Evolutionary conservation across 2,888 invertebrate genomes (phyloP).

Genomic region (Myopa testacea): DNA sequence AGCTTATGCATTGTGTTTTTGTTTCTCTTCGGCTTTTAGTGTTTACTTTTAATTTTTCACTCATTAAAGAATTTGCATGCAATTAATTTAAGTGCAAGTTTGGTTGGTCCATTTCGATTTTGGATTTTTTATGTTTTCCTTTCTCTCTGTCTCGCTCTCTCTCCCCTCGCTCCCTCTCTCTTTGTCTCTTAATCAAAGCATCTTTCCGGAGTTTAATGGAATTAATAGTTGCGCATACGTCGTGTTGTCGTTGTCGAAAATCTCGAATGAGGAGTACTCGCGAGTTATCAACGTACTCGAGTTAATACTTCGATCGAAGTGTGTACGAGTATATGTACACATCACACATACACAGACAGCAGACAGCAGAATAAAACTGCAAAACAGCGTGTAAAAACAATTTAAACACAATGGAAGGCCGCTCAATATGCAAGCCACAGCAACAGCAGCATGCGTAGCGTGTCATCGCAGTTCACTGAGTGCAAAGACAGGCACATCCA

Average conservation of each 20-base stretch:
- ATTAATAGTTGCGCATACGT: not conserved
- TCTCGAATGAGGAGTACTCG: too few relatives aligned
- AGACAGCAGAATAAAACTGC: too few relatives aligned
- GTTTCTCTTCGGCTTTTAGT: constrained; percentile 7
- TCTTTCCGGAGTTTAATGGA: not conserved
- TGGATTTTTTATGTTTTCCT: not conserved
- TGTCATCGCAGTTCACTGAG: too few relatives aligned
- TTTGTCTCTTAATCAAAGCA: constrained; percentile 2
- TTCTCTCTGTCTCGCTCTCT: not conserved
- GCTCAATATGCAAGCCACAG: too few relatives aligned
- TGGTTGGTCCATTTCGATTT: not conserved
- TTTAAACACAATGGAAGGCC: too few relatives aligned
- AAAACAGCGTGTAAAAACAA: too few relatives aligned
- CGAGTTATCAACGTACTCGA: too few relatives aligned
- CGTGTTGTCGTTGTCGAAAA: not conserved
- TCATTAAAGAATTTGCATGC: constrained; percentile 22
- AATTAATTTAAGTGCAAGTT: not conserved
- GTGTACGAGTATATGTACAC: too few relatives aligned
- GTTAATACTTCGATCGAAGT: too few relatives aligned
- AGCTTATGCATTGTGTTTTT: not conserved
- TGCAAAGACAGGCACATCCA: too few relatives aligned
- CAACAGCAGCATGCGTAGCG: too few relatives aligned
- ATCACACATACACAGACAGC: too few relatives aligned
- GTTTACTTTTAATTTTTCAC: constrained; percentile 30
- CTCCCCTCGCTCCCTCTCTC: constrained; percentile 38